These are phyloP conservation scores for Condylura cristata DNA, from an alignment of 2,113 vertebrate genomes.

Conservation along the genomic window DNA sequence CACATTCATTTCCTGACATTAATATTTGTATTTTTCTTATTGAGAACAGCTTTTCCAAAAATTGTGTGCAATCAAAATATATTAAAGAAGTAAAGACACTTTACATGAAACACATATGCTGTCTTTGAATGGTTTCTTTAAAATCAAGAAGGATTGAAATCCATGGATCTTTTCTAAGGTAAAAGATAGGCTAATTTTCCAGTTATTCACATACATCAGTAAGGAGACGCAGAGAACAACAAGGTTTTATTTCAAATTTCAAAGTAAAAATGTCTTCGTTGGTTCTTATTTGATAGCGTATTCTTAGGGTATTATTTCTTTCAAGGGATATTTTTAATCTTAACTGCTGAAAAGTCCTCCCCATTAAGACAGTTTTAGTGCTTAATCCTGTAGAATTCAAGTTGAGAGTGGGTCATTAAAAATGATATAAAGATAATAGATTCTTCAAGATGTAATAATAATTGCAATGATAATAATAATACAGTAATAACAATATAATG, in stretches of 20 bases:
- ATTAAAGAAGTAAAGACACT: not conserved
- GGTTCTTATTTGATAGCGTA: not conserved
- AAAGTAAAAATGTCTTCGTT: not conserved
- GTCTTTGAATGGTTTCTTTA: not conserved
- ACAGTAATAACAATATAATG: not conserved
- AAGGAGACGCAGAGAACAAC: not conserved
- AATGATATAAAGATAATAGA: not conserved
- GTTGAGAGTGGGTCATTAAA: not conserved
- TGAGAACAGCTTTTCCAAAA: not conserved
- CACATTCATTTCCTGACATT: not conserved
- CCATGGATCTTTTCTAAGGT: not conserved
- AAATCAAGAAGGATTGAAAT: not conserved
- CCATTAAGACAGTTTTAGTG: not conserved
- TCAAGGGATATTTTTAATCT: not conserved
- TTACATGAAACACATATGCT: not conserved
- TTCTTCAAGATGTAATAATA: not conserved
- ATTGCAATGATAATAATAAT: too few relatives aligned
- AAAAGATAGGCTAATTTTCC: not conserved
- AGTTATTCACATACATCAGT: not conserved
- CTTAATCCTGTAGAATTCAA: not conserved
- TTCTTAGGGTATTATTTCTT: slow-evolving; percentile 11
- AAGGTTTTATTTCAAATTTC: not conserved
- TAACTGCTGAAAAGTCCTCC: not conserved
- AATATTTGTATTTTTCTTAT: not conserved
- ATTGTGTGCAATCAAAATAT: not conserved